Evolutionary conservation across 1,140 invertebrate species (phyloP).

Genomic region (Rhynchophorus ferrugineus): DNA sequence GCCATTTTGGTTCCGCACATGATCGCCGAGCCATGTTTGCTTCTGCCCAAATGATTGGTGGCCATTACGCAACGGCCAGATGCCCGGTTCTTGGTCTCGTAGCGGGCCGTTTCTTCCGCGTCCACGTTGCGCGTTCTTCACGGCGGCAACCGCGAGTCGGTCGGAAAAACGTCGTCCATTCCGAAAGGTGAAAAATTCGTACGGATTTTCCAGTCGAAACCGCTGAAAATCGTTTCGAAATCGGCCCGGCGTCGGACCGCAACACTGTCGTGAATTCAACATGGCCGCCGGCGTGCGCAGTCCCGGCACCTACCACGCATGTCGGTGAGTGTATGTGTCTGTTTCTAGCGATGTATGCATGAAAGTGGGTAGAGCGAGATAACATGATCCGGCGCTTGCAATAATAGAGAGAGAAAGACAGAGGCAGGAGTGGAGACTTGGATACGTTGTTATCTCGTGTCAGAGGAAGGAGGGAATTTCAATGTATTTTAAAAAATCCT

Average conservation of each 20-base stretch:
- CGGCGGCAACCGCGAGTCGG: not conserved
- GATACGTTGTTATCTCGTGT: too few relatives aligned
- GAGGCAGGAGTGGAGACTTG: too few relatives aligned
- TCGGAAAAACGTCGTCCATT: too few relatives aligned
- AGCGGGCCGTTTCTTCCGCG: not conserved
- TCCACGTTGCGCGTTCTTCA: not conserved
- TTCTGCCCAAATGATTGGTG: not conserved
- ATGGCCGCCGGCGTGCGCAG: not conserved
- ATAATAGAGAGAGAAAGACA: too few relatives aligned
- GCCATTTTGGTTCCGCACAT: not conserved
- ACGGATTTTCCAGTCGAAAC: not conserved
- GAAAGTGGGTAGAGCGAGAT: not conserved
- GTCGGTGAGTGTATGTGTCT: not conserved
- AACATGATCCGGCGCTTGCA: constrained; percentile 5
- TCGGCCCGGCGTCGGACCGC: not conserved
- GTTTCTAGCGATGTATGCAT: too few relatives aligned
- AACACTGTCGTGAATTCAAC: not conserved
- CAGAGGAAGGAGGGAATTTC: too few relatives aligned
- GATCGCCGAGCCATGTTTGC: not conserved
- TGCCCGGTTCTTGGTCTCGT: not conserved
- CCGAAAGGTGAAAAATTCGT: too few relatives aligned
- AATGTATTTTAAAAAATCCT: too few relatives aligned
- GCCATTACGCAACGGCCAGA: not conserved
- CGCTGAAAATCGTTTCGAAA: not conserved
- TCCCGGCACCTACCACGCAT: not conserved